Evolutionary conservation across 2,888 invertebrate genomes (phyloP).

Genomic region (Folsomia candida): DNA sequence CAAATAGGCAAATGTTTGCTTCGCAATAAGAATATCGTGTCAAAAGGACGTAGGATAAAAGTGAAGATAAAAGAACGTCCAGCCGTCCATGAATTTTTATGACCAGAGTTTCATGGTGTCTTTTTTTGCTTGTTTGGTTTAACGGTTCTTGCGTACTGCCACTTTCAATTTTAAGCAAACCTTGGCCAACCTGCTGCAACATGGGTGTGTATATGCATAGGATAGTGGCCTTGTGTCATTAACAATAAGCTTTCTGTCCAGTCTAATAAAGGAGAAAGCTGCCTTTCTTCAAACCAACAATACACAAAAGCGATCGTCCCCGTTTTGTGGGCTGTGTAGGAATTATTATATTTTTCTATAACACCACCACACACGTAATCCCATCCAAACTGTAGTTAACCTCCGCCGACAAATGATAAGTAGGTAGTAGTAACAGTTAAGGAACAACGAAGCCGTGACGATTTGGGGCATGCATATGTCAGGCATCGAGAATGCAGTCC

Average conservation of each 20-base stretch:
- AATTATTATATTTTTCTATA: neutral
- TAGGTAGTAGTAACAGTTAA: too few species aligned
- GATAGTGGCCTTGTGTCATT: conserved; percentile 1
- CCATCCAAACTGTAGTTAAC: neutral
- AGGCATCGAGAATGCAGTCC: too few species aligned
- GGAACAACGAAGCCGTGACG: neutral
- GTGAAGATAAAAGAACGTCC: neutral
- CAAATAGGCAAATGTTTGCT: neutral
- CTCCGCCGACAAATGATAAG: neutral
- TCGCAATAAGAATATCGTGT: neutral
- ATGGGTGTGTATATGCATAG: neutral
- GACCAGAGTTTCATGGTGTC: neutral
- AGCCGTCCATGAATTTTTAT: neutral
- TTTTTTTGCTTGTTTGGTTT: neutral
- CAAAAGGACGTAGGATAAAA: neutral
- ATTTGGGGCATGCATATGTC: neutral
- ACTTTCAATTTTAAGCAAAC: conserved; percentile 1
- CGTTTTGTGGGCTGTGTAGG: neutral
- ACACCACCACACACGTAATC: neutral
- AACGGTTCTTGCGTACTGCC: neutral
- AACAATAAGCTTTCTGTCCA: neutral
- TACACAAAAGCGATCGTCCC: neutral
- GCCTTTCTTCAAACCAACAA: conserved; percentile 5
- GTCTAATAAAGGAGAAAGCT: neutral
- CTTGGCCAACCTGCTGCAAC: neutral